A percentile compares a stretch with the other conserved stretches of the same genome.
These are phyloP conservation scores for Chloropsis hardwickii DNA, from an alignment of 2,113 vertebrate genomes.

Conservation along the genomic window DNA sequence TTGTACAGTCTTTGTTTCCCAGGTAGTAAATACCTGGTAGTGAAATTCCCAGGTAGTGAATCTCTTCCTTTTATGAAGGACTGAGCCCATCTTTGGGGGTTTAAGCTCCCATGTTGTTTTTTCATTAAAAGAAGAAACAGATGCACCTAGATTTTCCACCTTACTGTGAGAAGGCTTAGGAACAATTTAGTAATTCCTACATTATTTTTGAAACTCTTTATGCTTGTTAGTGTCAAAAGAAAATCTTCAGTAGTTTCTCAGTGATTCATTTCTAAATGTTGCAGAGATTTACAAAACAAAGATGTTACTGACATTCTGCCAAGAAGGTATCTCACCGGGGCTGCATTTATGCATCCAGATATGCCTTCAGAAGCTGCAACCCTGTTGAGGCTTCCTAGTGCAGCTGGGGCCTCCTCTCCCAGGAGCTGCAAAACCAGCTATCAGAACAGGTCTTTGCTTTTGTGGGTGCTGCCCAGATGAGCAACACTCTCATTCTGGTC, in stretches of 20 bases:
- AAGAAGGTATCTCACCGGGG: rapidly evolving
- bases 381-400: background rate
- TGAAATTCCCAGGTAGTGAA: no score
- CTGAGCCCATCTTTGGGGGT: background rate
- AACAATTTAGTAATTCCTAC: background rate
- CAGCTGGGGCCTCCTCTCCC: background rate
- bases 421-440: background rate
- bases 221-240: background rate
- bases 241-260: background rate
- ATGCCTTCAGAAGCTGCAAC: background rate
- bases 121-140: background rate
- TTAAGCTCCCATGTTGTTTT: background rate
- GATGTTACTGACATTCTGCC: background rate
- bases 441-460: background rate
- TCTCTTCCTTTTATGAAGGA: background rate
- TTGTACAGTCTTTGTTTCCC: background rate
- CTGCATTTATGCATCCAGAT: background rate
- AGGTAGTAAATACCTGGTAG: background rate
- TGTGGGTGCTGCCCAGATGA: background rate
- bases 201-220: background rate
- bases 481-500: background rate
- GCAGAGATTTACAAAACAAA: background rate
- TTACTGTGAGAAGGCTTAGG: background rate
- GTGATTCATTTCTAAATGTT: background rate
- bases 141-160: background rate